A percentile compares a stretch with the other conserved stretches of the same genome.
Evolutionary conservation across 2,113 vertebrate species (phyloP).

Genomic region (Cottus gobio): DNA sequence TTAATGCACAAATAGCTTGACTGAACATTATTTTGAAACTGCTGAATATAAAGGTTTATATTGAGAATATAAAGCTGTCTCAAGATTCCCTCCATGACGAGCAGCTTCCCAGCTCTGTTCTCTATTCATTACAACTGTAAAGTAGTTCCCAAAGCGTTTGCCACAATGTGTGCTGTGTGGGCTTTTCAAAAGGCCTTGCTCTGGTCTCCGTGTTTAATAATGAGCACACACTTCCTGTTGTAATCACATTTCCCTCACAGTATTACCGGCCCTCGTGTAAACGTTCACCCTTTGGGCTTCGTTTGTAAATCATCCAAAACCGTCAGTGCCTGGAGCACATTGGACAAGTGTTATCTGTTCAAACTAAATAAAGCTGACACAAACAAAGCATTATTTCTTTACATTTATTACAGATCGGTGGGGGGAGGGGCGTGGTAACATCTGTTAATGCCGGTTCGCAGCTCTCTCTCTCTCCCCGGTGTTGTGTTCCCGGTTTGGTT

Average conservation of each 20-base stretch:
- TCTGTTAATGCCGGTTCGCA: not conserved
- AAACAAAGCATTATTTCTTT: not conserved
- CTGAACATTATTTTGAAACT: not conserved
- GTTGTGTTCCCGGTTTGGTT: not conserved
- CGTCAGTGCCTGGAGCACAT: not conserved
- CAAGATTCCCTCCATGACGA: not conserved
- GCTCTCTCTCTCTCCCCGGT: not conserved
- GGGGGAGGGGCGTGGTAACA: not conserved
- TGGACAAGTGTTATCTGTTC: not conserved
- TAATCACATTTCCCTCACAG: conserved; percentile 14
- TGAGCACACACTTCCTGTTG: conserved; percentile 5
- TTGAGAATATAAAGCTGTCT: conserved; percentile 1
- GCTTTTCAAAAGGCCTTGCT: conserved; percentile 36
- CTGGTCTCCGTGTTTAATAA: conserved; percentile 22
- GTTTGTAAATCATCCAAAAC: not conserved
- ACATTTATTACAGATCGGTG: not conserved
- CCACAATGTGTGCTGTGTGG: conserved; percentile 24
- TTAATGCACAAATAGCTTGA: not conserved
- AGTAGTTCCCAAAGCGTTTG: not conserved
- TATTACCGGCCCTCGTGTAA: not conserved
- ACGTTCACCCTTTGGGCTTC: not conserved
- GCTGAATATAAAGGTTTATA: not conserved
- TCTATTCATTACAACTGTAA: not conserved
- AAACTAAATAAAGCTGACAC: not conserved
- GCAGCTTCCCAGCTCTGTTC: not conserved